Evolutionary conservation across 2,888 invertebrate species (phyloP).

Genomic region (Mesorhabditis spiculigera): DNA sequence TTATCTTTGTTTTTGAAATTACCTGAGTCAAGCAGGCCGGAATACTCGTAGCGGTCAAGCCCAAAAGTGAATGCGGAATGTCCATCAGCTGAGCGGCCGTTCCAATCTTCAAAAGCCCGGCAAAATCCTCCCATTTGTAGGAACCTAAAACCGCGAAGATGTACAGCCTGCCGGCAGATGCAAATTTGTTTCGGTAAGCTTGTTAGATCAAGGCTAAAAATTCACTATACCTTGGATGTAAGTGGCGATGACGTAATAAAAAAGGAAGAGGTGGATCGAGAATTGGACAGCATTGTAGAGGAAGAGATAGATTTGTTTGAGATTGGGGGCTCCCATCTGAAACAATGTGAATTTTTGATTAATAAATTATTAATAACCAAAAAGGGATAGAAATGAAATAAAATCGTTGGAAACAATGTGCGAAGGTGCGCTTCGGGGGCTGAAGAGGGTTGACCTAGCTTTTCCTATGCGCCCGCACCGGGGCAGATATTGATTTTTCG

Average conservation of each 20-base stretch:
- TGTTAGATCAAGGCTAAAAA: not conserved
- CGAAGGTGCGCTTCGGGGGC: too few species aligned
- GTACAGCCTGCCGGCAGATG: not conserved
- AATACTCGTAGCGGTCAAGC: slow-evolving; percentile 77
- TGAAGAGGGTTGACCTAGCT: too few species aligned
- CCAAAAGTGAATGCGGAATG: slow-evolving; percentile 82
- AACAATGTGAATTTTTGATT: too few species aligned
- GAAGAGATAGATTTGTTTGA: slow-evolving; percentile 54
- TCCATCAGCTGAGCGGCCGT: slow-evolving; percentile 76
- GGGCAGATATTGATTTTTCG: too few species aligned
- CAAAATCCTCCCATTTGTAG: slow-evolving; percentile 1
- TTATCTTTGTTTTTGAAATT: not conserved
- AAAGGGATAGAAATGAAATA: too few species aligned
- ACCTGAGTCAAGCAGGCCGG: slow-evolving; percentile 75
- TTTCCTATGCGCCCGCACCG: too few species aligned
- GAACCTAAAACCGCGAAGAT: not conserved
- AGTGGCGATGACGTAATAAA: slow-evolving; percentile 10
- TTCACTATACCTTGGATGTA: not conserved
- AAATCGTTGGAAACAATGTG: too few species aligned
- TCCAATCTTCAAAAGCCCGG: slow-evolving; percentile 67
- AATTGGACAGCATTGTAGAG: slow-evolving; percentile 61
- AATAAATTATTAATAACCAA: too few species aligned
- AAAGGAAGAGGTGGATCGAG: slow-evolving; percentile 56
- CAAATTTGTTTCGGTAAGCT: not conserved
- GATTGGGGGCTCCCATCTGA: not conserved